Base-by-base conservation (phyloP, 2,888 invertebrate species). In the Prenolepis imparis region DNA sequence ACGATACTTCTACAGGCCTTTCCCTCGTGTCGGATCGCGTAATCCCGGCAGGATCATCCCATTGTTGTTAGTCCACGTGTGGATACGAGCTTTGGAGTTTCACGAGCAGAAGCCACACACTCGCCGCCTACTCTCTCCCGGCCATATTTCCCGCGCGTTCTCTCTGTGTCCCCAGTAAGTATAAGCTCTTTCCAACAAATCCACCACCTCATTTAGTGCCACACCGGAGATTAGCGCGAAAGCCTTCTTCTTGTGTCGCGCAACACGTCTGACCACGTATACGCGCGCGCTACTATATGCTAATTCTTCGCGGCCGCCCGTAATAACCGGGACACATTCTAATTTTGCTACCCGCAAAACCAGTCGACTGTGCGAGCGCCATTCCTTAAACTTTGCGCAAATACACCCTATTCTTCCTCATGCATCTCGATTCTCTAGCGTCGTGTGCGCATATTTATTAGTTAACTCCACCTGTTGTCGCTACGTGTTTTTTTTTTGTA, bases 181-280 rank as follows among this genome's bases (percentile, higher is more conserved):
- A 91, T 93, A 94, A 94, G 94, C 94, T 94, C 94, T 94, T 93
- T 94, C 92, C 93, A 93, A 94, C 94, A 94, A 94, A 94, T 94
- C 94, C 94, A 94, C 94, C 94, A 92, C 92, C 94, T 94, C 94
- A 93, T 94, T 94, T 94, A 93, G 92, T 91, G 91, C 91, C 92
- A 92, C 90, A 88, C 85, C 84, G 86, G 93, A 94, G 94, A 94
- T 94, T 94, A 91, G 88, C 85, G 70, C 89, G 87, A 92, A 94
- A 93, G 93, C 93, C 92, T 91, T 91, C 92, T 92, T 92, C 93
- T 93, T 92, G 92, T 92, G 91, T 92, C 91, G 91, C 87, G 90
- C 89, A 91, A 92, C 92, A 90, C 93, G 91, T 92, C 93, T 93
- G 93, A 93, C 94, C 94, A 91, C 93, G 93, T 93, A 92, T 90